Evolutionary conservation across 2,113 vertebrate genomes (phyloP).

Genomic region (Turdus rufiventris): DNA sequence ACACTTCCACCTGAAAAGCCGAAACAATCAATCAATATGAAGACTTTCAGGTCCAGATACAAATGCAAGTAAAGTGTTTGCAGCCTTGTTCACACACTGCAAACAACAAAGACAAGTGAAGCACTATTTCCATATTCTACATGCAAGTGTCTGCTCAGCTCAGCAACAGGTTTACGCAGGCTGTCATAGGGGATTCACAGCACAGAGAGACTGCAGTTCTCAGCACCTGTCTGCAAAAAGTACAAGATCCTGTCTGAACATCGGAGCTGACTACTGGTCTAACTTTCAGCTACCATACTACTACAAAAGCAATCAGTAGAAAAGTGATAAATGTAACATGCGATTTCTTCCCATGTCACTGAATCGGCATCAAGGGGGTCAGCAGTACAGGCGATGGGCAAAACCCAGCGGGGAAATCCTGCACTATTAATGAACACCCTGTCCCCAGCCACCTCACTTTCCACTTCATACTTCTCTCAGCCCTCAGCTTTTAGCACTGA

Average conservation of each 20-base stretch:
- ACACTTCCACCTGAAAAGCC: not conserved
- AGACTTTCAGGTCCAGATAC: not conserved
- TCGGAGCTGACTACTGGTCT: rapidly evolving
- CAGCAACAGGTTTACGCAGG: not conserved
- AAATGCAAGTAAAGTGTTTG: not conserved
- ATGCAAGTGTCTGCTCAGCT: not conserved
- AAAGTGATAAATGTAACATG: not conserved
- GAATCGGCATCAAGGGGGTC: not conserved
- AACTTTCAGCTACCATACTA: not conserved
- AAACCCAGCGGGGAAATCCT: not conserved
- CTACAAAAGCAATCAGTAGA: not conserved
- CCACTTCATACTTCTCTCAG: not conserved
- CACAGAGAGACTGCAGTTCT: not conserved
- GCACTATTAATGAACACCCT: not conserved
- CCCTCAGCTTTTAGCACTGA: not conserved
- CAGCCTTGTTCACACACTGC: not conserved
- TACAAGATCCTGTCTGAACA: not conserved
- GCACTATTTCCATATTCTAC: not conserved
- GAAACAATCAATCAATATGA: not conserved
- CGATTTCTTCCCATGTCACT: not conserved
- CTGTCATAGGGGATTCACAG: not conserved
- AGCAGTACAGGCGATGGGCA: not conserved
- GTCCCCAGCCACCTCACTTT: not conserved
- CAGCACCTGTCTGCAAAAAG: not conserved
- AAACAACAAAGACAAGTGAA: not conserved